These are phyloP conservation scores for Drosophila lini DNA, from an alignment of 1,140 invertebrate genomes.

Conservation along the genomic window DNA sequence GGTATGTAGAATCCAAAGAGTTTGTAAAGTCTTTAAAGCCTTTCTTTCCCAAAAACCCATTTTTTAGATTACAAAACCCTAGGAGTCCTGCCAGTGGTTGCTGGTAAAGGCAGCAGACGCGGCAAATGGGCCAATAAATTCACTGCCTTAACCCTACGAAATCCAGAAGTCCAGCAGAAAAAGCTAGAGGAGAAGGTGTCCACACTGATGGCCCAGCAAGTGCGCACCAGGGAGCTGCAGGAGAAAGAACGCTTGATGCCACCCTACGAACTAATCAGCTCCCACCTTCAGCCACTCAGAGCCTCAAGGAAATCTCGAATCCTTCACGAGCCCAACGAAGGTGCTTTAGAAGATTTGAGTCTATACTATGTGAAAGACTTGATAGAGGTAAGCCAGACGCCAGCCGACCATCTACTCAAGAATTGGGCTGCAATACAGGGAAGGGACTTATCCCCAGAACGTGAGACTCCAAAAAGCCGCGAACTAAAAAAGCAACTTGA, in stretches of 20 bases:
- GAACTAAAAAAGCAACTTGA: conserved; percentile 35
- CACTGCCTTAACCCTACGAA: conserved; percentile 69
- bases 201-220: conserved; percentile 52
- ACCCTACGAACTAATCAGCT: conserved; percentile 46
- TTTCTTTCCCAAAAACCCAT: neutral
- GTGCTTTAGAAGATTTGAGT: conserved; percentile 20
- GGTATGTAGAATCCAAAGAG: conserved; percentile 32
- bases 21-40: neutral
- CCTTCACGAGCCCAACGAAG: conserved; percentile 25
- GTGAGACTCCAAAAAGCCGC: neutral
- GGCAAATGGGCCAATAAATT: conserved; percentile 78
- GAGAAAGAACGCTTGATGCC: neutral
- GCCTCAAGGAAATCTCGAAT: conserved; percentile 14
- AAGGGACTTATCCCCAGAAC: conserved; percentile 63
- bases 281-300: conserved; percentile 4
- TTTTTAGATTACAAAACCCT: conserved; percentile 64
- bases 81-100: conserved; percentile 22
- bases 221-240: conserved; percentile 25
- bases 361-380: conserved; percentile 63
- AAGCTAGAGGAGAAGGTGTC: conserved; percentile 59
- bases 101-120: conserved; percentile 40
- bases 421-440: conserved; percentile 69
- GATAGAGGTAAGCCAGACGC: conserved; percentile 48
- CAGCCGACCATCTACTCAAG: conserved; percentile 67
- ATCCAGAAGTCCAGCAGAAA: conserved; percentile 54